Conservation (phyloP, 2,797 vertebrate species). For the Apogon talboti region DNA sequence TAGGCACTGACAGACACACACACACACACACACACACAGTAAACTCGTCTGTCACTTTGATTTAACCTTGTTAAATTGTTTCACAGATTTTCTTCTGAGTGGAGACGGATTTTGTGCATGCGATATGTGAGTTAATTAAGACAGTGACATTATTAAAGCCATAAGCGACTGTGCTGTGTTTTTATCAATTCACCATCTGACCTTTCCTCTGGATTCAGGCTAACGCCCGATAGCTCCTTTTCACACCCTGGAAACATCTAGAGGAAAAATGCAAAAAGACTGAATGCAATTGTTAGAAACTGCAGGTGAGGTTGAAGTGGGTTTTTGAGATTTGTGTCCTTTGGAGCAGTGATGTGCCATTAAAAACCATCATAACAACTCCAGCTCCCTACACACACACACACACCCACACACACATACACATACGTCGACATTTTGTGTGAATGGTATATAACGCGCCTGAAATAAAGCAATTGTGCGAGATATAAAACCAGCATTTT, state of each 20-base stretch:
- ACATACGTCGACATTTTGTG: conserved; percentile 1
- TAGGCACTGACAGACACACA: conserved; percentile 26
- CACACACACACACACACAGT: conserved; percentile 15
- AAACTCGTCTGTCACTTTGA: conserved; percentile 65
- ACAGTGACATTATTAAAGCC: conserved; percentile 78
- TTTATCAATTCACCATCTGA: conserved; percentile 78
- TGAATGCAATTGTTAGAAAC: conserved; percentile 22
- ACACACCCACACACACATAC: not conserved
- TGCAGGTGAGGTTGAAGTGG: conserved; percentile 13
- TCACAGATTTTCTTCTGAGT: conserved; percentile 49
- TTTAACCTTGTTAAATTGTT: conserved; percentile 68
- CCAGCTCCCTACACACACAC: conserved; percentile 5
- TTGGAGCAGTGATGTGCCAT: conserved; percentile 29
- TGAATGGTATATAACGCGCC: conserved; percentile 14
- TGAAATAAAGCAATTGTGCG: conserved; percentile 50
- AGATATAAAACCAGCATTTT: conserved; percentile 62
- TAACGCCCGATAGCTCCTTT: conserved; percentile 57
- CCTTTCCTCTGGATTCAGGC: conserved; percentile 68
- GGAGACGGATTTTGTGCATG: conserved; percentile 51
- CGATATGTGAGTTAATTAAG: conserved; percentile 75
- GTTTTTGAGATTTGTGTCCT: conserved; percentile 13
- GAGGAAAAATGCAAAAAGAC: conserved; percentile 15
- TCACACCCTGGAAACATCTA: conserved; percentile 22
- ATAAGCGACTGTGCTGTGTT: conserved; percentile 61
- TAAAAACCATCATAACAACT: conserved; percentile 7